These are phyloP conservation scores for Euwallacea fornicatus DNA, from an alignment of 1,140 invertebrate species.

Conservation along the genomic window DNA sequence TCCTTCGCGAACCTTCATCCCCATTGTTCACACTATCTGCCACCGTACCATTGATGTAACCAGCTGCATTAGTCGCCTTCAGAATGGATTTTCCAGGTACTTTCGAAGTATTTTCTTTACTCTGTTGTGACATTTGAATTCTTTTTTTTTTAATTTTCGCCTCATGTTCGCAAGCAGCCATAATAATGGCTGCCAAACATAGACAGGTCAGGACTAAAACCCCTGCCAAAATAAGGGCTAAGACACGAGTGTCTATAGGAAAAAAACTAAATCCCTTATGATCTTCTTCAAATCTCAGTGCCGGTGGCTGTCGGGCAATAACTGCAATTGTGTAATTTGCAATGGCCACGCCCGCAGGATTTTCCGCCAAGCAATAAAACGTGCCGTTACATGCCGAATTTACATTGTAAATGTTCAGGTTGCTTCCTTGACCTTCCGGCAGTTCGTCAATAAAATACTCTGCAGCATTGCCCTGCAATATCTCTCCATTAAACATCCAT, in stretches of 20 bases:
- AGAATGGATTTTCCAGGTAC: background rate
- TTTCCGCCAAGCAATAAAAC: constrained; percentile 78
- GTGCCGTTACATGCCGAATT: constrained; percentile 75
- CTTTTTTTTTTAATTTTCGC: constrained; percentile 43
- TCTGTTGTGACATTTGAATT: background rate
- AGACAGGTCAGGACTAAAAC: constrained; percentile 57
- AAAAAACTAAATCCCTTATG: constrained; percentile 47
- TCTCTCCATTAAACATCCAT: constrained; percentile 78
- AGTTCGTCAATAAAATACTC: constrained; percentile 69
- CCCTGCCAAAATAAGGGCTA: constrained; percentile 55
- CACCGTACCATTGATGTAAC: too few relatives aligned
- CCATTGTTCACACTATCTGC: too few relatives aligned
- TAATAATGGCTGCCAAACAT: constrained; percentile 60
- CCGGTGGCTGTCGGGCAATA: constrained; percentile 63
- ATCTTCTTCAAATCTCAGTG: constrained; percentile 45
- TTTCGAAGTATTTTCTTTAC: background rate
- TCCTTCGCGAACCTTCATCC: constrained; percentile 50
- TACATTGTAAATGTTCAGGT: constrained; percentile 72
- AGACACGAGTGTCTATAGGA: constrained; percentile 68
- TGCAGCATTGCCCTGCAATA: constrained; percentile 68
- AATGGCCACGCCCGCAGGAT: constrained; percentile 72
- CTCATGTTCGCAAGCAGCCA: constrained; percentile 49
- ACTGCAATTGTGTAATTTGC: constrained; percentile 77
- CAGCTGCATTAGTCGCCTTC: background rate
- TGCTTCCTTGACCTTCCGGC: constrained; percentile 68